Conservation (phyloP, 2,888 invertebrate genomes). For the Meteorus colon region DNA sequence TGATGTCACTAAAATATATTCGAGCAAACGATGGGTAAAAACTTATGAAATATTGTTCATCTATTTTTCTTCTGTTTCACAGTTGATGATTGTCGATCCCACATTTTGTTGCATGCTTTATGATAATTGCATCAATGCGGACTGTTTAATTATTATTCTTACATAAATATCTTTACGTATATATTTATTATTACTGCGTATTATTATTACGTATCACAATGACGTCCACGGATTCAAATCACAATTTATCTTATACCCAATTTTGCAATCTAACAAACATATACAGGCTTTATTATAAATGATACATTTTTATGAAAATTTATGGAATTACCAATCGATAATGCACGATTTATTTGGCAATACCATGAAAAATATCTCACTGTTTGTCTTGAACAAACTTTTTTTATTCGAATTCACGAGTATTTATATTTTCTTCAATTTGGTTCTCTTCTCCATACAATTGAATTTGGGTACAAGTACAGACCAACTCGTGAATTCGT, state of each 20-base stretch:
- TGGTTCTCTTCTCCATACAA: too few relatives aligned
- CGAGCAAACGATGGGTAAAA: neutral
- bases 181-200: conserved; percentile 11
- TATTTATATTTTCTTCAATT: neutral
- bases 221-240: conserved; percentile 37
- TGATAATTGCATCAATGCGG: conserved; percentile 47
- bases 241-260: conserved; percentile 29
- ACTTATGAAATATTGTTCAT: neutral
- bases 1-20: neutral
- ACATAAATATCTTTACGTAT: conserved; percentile 23
- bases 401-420: conserved; percentile 15
- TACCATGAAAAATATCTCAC: neutral
- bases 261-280: conserved; percentile 61
- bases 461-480: neutral
- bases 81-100: conserved; percentile 22
- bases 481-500: conserved; percentile 6
- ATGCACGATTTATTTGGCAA: conserved; percentile 16
- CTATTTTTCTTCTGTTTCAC: neutral
- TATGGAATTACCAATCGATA: conserved; percentile 7
- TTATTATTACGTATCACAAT: conserved; percentile 34
- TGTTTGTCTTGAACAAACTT: neutral
- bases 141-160: conserved; percentile 37
- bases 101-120: conserved; percentile 49
- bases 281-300: conserved; percentile 68
- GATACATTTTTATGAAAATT: conserved; percentile 6